Evolutionary conservation across 2,797 vertebrate genomes (phyloP).

Genomic region (Nyctibius grandis): DNA sequence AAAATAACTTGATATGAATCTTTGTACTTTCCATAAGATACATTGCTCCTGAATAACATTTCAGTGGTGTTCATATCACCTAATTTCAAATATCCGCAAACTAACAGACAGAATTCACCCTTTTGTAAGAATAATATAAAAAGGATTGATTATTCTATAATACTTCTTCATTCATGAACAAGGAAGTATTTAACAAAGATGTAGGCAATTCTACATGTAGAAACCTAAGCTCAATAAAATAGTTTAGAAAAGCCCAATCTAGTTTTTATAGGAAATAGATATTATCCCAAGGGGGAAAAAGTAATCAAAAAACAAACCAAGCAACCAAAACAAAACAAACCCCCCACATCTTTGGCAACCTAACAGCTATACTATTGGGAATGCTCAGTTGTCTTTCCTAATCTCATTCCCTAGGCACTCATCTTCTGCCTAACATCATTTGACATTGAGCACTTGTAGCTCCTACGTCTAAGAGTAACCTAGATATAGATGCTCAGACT

Average conservation of each 20-base stretch:
- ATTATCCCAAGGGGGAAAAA: not conserved
- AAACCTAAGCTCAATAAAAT: not conserved
- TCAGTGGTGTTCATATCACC: not conserved
- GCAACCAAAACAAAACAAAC: not conserved
- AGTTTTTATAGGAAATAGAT: not conserved
- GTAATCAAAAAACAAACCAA: not conserved
- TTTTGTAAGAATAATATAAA: not conserved
- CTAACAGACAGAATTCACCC: not conserved
- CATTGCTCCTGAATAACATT: not conserved
- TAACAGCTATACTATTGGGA: not conserved
- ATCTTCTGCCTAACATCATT: not conserved
- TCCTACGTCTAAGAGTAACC: not conserved
- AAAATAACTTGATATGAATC: not conserved
- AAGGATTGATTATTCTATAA: not conserved
- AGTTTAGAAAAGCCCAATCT: not conserved
- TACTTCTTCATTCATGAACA: not conserved
- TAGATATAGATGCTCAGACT: not conserved
- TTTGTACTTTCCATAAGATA: not conserved
- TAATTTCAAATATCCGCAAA: not conserved
- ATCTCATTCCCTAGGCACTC: not conserved
- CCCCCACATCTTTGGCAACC: rapidly evolving
- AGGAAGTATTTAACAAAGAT: not conserved
- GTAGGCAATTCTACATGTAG: not conserved
- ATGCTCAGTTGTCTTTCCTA: not conserved
- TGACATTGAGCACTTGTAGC: not conserved